A percentile compares a stretch with the other conserved stretches of the same genome.
Conservation (phyloP, 2,113 vertebrate genomes). For the Phylloscopus whistleri region DNA sequence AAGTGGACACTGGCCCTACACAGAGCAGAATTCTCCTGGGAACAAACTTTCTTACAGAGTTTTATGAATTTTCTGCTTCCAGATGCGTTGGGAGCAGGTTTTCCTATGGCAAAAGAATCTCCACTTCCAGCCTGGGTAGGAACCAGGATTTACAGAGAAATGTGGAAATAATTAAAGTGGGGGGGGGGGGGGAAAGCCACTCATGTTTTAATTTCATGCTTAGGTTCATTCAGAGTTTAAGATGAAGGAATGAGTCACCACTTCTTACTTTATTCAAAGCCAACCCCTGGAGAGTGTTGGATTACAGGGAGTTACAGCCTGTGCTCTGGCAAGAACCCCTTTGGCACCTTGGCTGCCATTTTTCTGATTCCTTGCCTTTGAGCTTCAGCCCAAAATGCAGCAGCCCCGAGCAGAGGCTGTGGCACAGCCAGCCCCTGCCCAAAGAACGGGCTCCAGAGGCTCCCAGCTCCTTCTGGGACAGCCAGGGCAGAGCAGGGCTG, state of each 20-base stretch:
- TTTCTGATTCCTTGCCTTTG: not conserved
- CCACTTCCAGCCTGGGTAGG: not conserved
- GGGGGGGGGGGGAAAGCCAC: not conserved
- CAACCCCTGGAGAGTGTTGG: not conserved
- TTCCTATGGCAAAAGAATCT: not conserved
- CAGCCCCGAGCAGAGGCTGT: not conserved
- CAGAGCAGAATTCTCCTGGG: not conserved
- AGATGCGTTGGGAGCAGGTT: not conserved
- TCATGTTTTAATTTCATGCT: conserved; percentile 42
- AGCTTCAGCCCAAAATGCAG: not conserved
- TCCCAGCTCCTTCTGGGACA: not conserved
- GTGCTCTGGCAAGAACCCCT: not conserved
- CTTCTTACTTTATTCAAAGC: not conserved
- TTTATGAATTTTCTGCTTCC: not conserved
- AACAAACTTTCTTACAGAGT: not conserved
- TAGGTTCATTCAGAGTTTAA: conserved; percentile 49
- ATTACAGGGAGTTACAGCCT: not conserved
- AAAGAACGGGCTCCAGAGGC: fast-evolving
- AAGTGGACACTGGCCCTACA: not conserved
- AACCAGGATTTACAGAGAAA: not conserved
- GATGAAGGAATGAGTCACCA: conserved; percentile 21
- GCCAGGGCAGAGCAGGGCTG: fast-evolving
- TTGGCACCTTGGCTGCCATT: not conserved
- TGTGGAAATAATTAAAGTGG: conserved; percentile 40
- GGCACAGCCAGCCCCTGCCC: fast-evolving